A percentile compares a stretch with the other conserved stretches of the same genome.
Evolutionary conservation across 2,888 invertebrate genomes (phyloP).

Genomic region (Sepioteuthis lessoniana): DNA sequence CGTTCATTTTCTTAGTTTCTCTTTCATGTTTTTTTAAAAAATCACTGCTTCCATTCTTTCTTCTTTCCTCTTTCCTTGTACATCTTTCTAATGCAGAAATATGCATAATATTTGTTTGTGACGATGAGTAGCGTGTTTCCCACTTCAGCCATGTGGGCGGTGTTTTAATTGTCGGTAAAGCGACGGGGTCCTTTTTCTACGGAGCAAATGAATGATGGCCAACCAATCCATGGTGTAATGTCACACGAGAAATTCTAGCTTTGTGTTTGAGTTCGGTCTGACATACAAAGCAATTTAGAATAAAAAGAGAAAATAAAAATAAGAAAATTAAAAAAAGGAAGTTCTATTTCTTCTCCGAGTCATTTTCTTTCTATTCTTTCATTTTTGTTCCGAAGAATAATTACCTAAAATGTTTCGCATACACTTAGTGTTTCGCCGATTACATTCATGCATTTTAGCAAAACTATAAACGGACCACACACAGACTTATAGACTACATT

Average conservation of each 20-base stretch:
- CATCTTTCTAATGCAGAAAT: not conserved
- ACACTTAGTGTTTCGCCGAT: not conserved
- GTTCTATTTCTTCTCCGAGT: not conserved
- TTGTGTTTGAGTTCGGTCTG: not conserved
- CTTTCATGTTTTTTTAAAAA: not conserved
- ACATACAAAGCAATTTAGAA: not conserved
- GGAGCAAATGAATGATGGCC: not conserved
- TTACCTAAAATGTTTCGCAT: not conserved
- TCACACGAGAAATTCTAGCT: not conserved
- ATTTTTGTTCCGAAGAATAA: not conserved
- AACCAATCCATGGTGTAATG: not conserved
- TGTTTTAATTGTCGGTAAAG: not conserved
- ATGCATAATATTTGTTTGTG: constrained; percentile 25
- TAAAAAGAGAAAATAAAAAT: not conserved
- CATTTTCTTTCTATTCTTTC: not conserved
- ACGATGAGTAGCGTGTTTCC: not conserved
- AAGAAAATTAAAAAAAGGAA: not conserved
- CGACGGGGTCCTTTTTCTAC: not conserved
- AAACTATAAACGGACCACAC: not conserved
- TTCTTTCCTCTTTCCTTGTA: not conserved
- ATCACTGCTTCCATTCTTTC: not conserved
- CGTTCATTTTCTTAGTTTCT: too few relatives aligned
- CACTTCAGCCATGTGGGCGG: not conserved
- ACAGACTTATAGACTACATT: not conserved
- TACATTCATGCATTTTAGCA: not conserved